A percentile compares a stretch with the other conserved stretches of the same genome.
These are phyloP conservation scores for Oppia nitens DNA, from an alignment of 1,140 invertebrate species.

Conservation along the genomic window DNA sequence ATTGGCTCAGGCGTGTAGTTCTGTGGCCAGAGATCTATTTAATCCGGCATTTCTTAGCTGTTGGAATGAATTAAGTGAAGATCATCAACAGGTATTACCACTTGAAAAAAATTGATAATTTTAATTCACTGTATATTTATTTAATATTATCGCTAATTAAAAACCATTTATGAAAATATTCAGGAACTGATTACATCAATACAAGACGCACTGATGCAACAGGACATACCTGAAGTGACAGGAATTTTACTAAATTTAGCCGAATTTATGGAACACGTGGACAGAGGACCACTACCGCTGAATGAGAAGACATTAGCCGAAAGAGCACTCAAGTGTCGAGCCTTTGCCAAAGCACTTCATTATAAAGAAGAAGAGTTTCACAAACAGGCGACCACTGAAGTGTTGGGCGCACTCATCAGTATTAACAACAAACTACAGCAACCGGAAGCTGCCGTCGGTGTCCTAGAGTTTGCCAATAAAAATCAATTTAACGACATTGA, in stretches of 20 bases:
- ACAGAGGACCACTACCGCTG: constrained; percentile 75
- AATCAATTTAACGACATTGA: constrained; percentile 40
- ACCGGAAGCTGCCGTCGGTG: constrained; percentile 83
- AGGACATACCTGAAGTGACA: constrained; percentile 89
- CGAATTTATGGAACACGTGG: constrained; percentile 99
- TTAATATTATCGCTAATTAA: too few species aligned
- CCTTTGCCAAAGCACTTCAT: constrained; percentile 89
- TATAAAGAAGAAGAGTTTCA: constrained; percentile 97
- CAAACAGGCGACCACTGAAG: constrained; percentile 43
- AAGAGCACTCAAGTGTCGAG: constrained; percentile 43
- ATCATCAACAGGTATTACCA: constrained; percentile 41
- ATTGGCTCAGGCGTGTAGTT: constrained; percentile 81
- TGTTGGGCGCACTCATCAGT: constrained; percentile 81
- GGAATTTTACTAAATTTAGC: constrained; percentile 94
- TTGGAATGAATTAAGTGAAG: constrained; percentile 80
- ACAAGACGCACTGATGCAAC: constrained; percentile 71
- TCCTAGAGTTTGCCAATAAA: constrained; percentile 75
- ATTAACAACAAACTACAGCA: constrained; percentile 99
- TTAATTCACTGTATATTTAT: too few species aligned
- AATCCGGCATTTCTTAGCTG: constrained; percentile 98
- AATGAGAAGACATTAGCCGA: constrained; percentile 53
- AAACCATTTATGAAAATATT: background rate
- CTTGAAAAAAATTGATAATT: background rate
- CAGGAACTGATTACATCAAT: constrained; percentile 65
- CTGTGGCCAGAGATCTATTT: constrained; percentile 82